These are phyloP conservation scores for Chaetorhynchus papuensis DNA, from an alignment of 2,113 vertebrate species.

Conservation along the genomic window DNA sequence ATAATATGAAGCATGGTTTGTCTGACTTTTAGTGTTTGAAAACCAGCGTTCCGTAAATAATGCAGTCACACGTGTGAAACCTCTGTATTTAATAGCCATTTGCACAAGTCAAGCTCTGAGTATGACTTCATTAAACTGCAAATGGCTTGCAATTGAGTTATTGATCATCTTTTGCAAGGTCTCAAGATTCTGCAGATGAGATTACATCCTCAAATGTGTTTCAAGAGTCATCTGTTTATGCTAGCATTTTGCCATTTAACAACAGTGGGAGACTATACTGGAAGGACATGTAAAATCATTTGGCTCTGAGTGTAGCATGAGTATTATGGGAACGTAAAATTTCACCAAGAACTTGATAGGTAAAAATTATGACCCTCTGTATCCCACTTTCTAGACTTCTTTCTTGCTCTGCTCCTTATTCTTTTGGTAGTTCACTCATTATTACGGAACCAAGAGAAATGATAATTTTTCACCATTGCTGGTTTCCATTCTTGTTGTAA, in stretches of 20 bases:
- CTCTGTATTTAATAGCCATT: not conserved
- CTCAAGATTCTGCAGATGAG: not conserved
- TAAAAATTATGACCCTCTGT: not conserved
- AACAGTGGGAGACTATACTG: not conserved
- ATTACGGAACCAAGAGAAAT: not conserved
- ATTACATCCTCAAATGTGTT: not conserved
- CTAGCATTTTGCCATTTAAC: not conserved
- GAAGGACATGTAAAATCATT: not conserved
- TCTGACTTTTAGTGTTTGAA: not conserved
- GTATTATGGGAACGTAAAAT: not conserved
- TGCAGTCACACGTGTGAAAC: not conserved
- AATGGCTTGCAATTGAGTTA: not conserved
- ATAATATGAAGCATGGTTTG: not conserved
- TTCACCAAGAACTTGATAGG: not conserved
- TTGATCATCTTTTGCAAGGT: not conserved
- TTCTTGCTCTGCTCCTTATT: not conserved
- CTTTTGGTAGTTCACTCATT: not conserved
- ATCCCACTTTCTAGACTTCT: not conserved
- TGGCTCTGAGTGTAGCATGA: not conserved
- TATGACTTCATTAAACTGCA: not conserved
- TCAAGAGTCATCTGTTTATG: not conserved
- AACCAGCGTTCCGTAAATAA: not conserved
- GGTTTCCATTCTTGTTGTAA: not conserved
- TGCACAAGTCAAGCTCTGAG: not conserved
- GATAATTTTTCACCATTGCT: rapidly evolving